Evolutionary conservation across 2,797 vertebrate genomes (phyloP).

Genomic region (Acropternis orthonyx): DNA sequence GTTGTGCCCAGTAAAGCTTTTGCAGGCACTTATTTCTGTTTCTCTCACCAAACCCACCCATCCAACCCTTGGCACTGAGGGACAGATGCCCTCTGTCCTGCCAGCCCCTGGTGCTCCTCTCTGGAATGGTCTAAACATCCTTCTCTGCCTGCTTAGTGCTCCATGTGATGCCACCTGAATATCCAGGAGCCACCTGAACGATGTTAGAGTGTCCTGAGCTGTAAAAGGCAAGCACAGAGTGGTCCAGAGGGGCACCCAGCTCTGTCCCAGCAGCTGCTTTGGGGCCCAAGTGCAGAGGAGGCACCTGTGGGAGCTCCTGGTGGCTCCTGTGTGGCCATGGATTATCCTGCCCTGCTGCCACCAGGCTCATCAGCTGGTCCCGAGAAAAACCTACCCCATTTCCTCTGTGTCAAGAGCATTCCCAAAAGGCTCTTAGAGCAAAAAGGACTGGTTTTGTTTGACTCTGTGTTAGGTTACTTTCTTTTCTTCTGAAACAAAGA

Average conservation of each 20-base stretch:
- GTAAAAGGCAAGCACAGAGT: fast-evolving
- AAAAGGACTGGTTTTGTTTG: background rate
- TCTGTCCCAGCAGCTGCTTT: background rate
- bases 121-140: background rate
- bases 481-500: background rate
- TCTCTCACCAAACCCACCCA: background rate
- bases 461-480: background rate
- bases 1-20: background rate
- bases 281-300: background rate
- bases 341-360: background rate
- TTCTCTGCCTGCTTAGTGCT: background rate
- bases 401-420: background rate
- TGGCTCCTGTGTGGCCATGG: background rate
- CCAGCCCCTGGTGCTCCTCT: background rate
- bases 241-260: background rate
- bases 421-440: background rate
- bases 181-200: background rate
- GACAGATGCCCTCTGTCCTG: background rate
- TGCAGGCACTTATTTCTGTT: background rate
- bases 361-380: background rate
- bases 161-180: fast-evolving
- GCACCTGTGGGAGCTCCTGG: background rate
- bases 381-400: background rate
- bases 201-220: fast-evolving
- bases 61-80: background rate